Conservation (phyloP, 1,140 invertebrate genomes). For the Drusus annulatus region DNA sequence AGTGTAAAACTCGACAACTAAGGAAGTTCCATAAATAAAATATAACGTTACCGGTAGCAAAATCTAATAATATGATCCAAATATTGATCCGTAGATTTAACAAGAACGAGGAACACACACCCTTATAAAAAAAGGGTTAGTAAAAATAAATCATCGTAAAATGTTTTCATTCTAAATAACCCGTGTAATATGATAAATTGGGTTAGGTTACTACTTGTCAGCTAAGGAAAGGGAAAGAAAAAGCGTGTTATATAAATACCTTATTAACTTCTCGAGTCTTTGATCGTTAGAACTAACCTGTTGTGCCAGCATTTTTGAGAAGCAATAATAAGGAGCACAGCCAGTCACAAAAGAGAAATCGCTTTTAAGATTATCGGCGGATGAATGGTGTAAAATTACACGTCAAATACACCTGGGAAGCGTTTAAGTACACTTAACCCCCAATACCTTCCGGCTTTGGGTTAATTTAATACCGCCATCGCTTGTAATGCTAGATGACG, state of each 20-base stretch:
- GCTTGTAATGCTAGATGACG: slow-evolving; percentile 15
- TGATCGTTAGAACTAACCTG: no score
- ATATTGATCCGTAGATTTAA: no score
- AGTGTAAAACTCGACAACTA: no score
- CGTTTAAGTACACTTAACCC: slow-evolving; percentile 34
- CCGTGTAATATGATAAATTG: background rate
- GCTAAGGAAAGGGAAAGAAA: no score
- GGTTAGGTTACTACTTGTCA: no score
- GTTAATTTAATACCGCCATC: slow-evolving; percentile 27
- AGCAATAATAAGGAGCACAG: background rate
- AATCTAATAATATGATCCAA: no score
- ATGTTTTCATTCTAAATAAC: background rate
- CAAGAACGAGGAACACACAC: background rate
- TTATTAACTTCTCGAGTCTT: background rate
- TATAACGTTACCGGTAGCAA: no score
- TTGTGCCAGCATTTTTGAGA: background rate
- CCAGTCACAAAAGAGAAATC: slow-evolving; percentile 6
- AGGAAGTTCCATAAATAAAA: no score
- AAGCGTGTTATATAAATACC: no score
- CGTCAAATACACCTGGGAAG: slow-evolving; percentile 21
- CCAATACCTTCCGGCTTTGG: slow-evolving; percentile 9
- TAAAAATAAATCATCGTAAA: background rate
- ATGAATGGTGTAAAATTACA: slow-evolving; percentile 29
- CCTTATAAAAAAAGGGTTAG: background rate
- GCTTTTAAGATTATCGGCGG: background rate